A percentile compares a stretch with the other conserved stretches of the same genome.
These are phyloP conservation scores for Muntiacus reevesi DNA, from an alignment of 2,113 vertebrate genomes.

Conservation along the genomic window DNA sequence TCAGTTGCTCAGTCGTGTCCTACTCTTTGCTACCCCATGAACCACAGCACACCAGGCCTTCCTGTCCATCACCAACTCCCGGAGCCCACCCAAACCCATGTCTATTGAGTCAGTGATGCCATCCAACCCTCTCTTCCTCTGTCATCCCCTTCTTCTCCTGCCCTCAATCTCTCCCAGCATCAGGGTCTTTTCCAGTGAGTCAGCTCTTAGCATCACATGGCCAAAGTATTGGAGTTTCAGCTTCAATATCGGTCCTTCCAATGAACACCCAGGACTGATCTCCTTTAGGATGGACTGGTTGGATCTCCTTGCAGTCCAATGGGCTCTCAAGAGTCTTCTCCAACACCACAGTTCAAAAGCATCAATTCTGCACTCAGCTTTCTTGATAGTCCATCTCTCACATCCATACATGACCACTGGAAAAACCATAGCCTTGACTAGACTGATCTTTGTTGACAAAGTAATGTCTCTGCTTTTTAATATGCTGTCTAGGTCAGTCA, in stretches of 20 bases:
- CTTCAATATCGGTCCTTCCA: background rate
- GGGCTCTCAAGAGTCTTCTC: no score
- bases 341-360: no score
- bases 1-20: background rate
- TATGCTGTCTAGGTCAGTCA: background rate
- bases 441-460: no score
- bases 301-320: no score
- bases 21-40: accelerated
- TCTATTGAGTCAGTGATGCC: background rate
- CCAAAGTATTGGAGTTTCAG: background rate
- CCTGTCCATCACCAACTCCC: background rate
- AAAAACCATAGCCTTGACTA: no score
- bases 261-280: background rate
- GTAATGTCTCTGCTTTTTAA: background rate
- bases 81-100: background rate
- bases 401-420: no score
- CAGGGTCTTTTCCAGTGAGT: background rate
- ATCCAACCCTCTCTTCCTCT: background rate
- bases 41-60: accelerated
- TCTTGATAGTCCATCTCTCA: no score
- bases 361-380: no score
- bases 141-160: background rate
- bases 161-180: background rate
- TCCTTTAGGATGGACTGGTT: no score
- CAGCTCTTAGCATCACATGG: background rate